Evolutionary conservation across 2,797 vertebrate genomes (phyloP), one percentile per base, ranked within the genome.

Genomic region (Clarias laeviceps): DNA sequence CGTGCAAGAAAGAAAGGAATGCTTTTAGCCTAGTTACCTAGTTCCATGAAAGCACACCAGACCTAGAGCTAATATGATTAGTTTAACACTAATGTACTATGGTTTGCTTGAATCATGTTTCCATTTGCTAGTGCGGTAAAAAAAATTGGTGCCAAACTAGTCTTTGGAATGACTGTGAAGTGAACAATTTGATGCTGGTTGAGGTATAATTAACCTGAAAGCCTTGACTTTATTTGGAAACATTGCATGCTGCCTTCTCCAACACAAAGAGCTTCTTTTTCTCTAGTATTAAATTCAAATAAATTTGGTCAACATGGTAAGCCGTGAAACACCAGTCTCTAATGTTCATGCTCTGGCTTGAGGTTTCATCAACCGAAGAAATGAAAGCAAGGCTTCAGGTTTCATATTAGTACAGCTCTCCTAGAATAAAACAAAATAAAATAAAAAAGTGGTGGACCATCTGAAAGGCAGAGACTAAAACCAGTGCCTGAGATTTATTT

Each of bases 211-310:
- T 32, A 77, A 54, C 45, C 45, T 54, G 17, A 74, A 74, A 37
- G 76, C 14, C 59, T 78, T 78, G 34, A 24, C 11, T 78, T 77
- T n/a, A 59, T 59, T 76, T 76, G n/a, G 54, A 59, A 34, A 59
- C 57, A 56, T 4, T 50, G 12, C 37, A 24, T n/a, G 37, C n/a
- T 27, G 12, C 40, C 5, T 72, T 3, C 11, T 45, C 24, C 45
- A 18, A 50, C n/a, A 74, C 72, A 74, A 54, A 27, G 50, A 29
- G 18, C 15, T 74, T 18, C 45, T 73, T 70, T 11, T 72, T 76
- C 73, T 74, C 12, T 54, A 27, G 24, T 15, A 54, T 14, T 29
- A 8, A 74, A 6, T 29, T 73, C 29, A 27, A 56, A 29, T 76
- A 56, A 29, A 54, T 8, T 74, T 74, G 45, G 69, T 72, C 45